Evolutionary conservation across 2,797 vertebrate genomes (phyloP).

Genomic region (Chaetophractus vellerosus): DNA sequence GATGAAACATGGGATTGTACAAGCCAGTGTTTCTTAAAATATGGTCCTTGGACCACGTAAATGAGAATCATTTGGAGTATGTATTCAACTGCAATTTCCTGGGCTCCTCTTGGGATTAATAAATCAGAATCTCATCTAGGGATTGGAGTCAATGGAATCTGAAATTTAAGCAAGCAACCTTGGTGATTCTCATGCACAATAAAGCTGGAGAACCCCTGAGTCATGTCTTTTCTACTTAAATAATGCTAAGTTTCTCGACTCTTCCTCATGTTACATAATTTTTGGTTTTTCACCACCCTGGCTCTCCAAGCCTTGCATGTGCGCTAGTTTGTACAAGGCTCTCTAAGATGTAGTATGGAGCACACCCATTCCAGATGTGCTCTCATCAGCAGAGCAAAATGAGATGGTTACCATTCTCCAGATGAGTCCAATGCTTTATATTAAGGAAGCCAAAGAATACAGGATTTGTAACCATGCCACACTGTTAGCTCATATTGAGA

Average conservation of each 20-base stretch:
- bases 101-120: slow-evolving; percentile 55
- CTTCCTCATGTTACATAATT: background rate
- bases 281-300: background rate
- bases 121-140: background rate
- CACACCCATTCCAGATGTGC: background rate
- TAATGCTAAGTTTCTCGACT: background rate
- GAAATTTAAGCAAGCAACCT: slow-evolving; percentile 22
- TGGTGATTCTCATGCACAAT: background rate
- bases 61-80: slow-evolving; percentile 46
- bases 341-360: background rate
- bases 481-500: background rate
- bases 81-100: slow-evolving; percentile 46
- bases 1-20: too few relatives aligned
- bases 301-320: background rate
- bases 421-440: background rate
- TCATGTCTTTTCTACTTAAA: background rate
- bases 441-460: background rate
- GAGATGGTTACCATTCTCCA: background rate
- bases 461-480: background rate
- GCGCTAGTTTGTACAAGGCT: background rate
- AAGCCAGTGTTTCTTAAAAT: background rate
- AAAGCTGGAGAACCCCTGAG: background rate
- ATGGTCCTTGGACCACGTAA: background rate
- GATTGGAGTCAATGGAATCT: background rate
- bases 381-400: background rate